phyloP scores from a whole-genome alignment of 1,140 invertebrate genomes.

The Limonius californicus region DNA sequence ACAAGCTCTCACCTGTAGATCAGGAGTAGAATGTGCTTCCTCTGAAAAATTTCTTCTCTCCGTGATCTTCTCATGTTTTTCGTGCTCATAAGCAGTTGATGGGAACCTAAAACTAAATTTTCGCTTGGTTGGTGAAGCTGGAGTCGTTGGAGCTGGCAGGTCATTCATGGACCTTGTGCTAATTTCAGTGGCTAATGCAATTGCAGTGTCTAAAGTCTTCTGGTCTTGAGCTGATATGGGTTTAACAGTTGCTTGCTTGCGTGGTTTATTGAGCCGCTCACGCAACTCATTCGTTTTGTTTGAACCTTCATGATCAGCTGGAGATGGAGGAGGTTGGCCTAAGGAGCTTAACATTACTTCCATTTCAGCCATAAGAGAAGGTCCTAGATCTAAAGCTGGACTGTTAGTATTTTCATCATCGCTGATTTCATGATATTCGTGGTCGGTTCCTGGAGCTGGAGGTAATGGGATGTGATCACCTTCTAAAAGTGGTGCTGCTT shows the following conservation, averaged over 20 bases:
- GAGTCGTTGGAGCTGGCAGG: constrained; percentile 62
- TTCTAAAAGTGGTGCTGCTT: constrained; percentile 54
- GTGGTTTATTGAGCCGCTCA: constrained; percentile 9
- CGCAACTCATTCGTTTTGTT: constrained; percentile 68
- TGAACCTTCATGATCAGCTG: constrained; percentile 55
- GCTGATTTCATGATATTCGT: constrained; percentile 91
- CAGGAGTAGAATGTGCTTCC: constrained; percentile 84
- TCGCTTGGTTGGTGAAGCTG: constrained; percentile 73
- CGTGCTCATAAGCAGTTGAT: constrained; percentile 37
- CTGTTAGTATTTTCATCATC: constrained; percentile 61
- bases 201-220: constrained; percentile 89
- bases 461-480: constrained; percentile 35
- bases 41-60: constrained; percentile 84
- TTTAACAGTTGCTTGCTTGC: constrained; percentile 66
- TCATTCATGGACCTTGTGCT: constrained; percentile 85
- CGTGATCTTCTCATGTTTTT: constrained; percentile 54
- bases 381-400: constrained; percentile 80
- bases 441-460: constrained; percentile 50
- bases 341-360: constrained; percentile 80
- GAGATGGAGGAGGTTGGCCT: constrained; percentile 47
- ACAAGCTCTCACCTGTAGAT: constrained; percentile 73
- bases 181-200: constrained; percentile 90
- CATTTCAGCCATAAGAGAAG: constrained; percentile 92
- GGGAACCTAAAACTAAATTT: constrained; percentile 89
- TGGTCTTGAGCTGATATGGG: constrained; percentile 92